phyloP scores from a whole-genome alignment of 2,888 invertebrate genomes.

The Malachius bipustulatus region DNA sequence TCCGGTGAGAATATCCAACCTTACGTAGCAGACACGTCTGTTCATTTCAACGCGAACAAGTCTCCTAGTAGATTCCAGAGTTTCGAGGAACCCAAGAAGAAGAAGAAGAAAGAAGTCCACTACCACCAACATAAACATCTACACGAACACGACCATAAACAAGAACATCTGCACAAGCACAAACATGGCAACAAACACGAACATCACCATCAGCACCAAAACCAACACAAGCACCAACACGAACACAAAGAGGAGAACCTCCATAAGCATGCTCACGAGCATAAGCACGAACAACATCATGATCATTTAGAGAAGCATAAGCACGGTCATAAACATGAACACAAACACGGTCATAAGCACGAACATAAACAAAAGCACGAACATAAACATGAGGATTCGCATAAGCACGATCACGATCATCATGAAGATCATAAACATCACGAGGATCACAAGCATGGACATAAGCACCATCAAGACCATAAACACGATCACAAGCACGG shows the following conservation, averaged over 20 bases:
- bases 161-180: neutral
- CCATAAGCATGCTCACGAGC: constrained; percentile 13
- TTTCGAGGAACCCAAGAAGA: neutral
- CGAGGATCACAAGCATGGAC: constrained; percentile 17
- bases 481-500: constrained; percentile 20
- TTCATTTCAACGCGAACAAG: no score
- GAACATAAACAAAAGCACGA: constrained; percentile 26
- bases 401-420: constrained; percentile 23
- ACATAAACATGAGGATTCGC: constrained; percentile 26
- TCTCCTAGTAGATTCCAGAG: no score
- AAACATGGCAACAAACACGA: neutral
- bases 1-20: no score
- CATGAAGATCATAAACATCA: constrained; percentile 16
- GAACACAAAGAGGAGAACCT: constrained; percentile 14
- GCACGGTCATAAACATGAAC: constrained; percentile 17
- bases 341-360: constrained; percentile 28
- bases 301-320: constrained; percentile 6
- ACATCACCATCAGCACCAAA: neutral
- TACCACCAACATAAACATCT: constrained; percentile 2
- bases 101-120: constrained; percentile 2
- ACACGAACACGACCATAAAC: constrained; percentile 1
- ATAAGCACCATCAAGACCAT: constrained; percentile 17
- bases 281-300: constrained; percentile 11
- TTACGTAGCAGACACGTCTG: no score
- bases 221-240: constrained; percentile 15